A percentile compares a stretch with the other conserved stretches of the same genome.
These are phyloP conservation scores for Phainopepla nitens DNA, from an alignment of 2,113 vertebrate species.

Conservation along the genomic window DNA sequence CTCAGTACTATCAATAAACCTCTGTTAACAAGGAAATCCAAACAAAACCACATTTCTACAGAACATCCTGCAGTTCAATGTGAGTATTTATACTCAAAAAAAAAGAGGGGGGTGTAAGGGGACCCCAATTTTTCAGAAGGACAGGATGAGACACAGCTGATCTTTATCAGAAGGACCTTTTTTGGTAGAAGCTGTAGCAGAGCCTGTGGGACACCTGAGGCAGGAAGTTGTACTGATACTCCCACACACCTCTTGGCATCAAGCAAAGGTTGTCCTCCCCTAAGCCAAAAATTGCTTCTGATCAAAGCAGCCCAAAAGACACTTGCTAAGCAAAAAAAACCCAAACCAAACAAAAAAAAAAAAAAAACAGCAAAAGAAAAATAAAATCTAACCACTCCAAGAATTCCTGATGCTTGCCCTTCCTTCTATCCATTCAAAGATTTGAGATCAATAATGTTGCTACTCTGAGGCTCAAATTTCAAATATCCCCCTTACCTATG, in stretches of 20 bases:
- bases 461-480: not conserved
- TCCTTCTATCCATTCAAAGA: not conserved
- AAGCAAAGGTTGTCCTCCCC: not conserved
- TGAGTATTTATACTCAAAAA: not conserved
- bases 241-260: not conserved
- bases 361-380: not conserved
- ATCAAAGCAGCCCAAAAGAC: not conserved
- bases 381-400: not conserved
- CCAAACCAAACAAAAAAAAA: no score
- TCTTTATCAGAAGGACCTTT: not conserved
- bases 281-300: not conserved
- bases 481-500: not conserved
- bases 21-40: not conserved
- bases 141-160: not conserved
- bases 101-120: rapidly evolving
- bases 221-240: not conserved
- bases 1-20: not conserved
- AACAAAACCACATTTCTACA: not conserved
- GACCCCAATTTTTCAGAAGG: not conserved
- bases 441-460: not conserved
- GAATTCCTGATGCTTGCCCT: not conserved
- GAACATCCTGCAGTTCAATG: not conserved
- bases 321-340: not conserved
- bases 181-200: not conserved
- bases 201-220: not conserved